These are phyloP conservation scores for Aphaenogaster floridana DNA, from an alignment of 1,140 invertebrate species.

Conservation along the genomic window DNA sequence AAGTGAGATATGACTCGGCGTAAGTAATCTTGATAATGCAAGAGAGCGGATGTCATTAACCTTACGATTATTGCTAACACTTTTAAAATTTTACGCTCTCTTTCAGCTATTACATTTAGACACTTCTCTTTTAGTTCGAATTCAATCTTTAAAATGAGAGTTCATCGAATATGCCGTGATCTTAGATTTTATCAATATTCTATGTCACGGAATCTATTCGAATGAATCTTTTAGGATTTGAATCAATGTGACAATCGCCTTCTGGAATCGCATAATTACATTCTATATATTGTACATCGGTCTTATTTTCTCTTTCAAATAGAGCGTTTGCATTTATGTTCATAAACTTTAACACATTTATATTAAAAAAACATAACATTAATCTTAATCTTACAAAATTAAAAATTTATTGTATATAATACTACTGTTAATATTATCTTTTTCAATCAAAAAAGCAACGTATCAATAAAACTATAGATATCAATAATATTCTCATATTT, in stretches of 20 bases:
- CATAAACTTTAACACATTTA: not conserved
- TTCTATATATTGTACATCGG: not conserved
- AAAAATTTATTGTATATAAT: not conserved
- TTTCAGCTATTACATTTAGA: slow-evolving; percentile 3
- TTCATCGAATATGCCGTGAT: not conserved
- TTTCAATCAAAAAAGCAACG: not conserved
- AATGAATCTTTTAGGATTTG: not conserved
- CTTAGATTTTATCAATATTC: slow-evolving; percentile 21
- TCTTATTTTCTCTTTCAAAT: not conserved
- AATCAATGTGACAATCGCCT: not conserved
- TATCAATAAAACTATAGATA: not conserved
- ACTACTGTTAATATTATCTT: not conserved
- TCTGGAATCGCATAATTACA: not conserved
- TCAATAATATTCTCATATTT: not conserved
- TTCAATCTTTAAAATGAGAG: slow-evolving; percentile 18
- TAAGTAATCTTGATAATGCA: not conserved
- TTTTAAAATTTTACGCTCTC: not conserved
- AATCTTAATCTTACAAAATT: not conserved
- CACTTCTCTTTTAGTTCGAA: not conserved
- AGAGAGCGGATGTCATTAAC: not conserved
- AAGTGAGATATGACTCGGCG: not conserved
- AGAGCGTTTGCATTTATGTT: not conserved
- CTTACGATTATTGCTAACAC: slow-evolving; percentile 17
- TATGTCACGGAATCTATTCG: not conserved
- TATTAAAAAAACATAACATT: not conserved